These are phyloP conservation scores for Hyla sarda DNA, from an alignment of 2,113 vertebrate genomes.

Conservation along the genomic window DNA sequence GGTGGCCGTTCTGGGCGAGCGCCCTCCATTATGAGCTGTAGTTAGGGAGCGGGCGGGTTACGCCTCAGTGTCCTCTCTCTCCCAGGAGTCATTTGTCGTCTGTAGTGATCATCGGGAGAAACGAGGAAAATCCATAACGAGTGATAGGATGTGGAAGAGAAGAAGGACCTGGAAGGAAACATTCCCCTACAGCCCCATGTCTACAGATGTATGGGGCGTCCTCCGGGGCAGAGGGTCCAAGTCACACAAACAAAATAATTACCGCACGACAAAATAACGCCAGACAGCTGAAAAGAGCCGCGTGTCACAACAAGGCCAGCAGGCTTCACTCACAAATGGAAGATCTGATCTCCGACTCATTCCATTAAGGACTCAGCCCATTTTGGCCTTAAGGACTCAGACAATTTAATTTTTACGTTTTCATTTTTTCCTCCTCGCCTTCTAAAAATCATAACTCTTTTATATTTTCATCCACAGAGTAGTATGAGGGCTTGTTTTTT, in stretches of 20 bases:
- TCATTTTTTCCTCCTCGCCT: too few species aligned
- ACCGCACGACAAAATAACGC: background rate
- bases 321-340: background rate
- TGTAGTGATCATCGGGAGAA: too few species aligned
- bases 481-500: too few species aligned
- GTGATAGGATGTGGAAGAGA: background rate
- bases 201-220: too few species aligned
- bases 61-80: background rate
- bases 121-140: too few species aligned
- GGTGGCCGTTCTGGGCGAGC: background rate
- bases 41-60: background rate
- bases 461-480: too few species aligned
- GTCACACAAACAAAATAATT: conserved; percentile 8
- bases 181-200: background rate
- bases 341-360: background rate
- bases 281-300: background rate
- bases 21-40: background rate
- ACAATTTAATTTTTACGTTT: too few species aligned
- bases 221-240: background rate
- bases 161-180: too few species aligned
- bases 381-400: too few species aligned
- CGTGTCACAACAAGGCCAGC: background rate
- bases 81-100: background rate
- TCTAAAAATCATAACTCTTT: too few species aligned
- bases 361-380: too few species aligned